phyloP scores from a whole-genome alignment of 2,888 invertebrate genomes.

The Merodon equestris region DNA sequence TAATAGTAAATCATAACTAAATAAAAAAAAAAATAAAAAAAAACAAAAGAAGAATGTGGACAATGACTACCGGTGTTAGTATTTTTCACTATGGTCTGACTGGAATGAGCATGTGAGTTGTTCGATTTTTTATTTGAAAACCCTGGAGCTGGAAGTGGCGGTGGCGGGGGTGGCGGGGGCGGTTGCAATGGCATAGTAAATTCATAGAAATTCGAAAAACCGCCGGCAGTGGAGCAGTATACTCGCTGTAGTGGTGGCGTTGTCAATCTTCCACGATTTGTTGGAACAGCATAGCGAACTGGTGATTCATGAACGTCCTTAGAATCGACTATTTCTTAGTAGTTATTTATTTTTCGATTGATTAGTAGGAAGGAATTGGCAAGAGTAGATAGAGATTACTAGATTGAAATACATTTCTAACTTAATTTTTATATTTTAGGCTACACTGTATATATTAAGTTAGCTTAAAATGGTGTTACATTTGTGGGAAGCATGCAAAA shows the following conservation, averaged over 20 bases:
- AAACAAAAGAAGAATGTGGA: background rate
- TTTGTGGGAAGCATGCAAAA: too few species aligned
- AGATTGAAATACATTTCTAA: too few species aligned
- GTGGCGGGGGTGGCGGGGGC: constrained; percentile 46
- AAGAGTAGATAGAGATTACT: too few species aligned
- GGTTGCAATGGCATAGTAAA: too few species aligned
- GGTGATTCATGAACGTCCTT: constrained; percentile 36
- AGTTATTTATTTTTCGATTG: too few species aligned
- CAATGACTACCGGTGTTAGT: constrained; percentile 53
- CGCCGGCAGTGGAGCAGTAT: constrained; percentile 7
- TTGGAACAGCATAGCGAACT: constrained; percentile 47
- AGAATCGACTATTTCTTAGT: constrained; percentile 30
- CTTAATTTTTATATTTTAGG: too few species aligned
- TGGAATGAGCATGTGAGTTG: constrained; percentile 19
- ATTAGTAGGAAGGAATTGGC: too few species aligned
- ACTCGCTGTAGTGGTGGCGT: constrained; percentile 5
- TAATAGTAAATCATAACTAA: too few species aligned
- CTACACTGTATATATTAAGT: too few species aligned
- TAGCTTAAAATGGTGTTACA: too few species aligned
- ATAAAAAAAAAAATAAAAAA: background rate
- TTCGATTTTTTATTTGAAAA: constrained; percentile 4
- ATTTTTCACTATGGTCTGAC: constrained; percentile 37
- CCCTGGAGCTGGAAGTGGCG: constrained; percentile 42
- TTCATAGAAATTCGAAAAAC: constrained; percentile 22
- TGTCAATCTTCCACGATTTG: constrained; percentile 22